Percentiles rank a stretch among this genome's conserved stretches.
These are phyloP conservation scores for Malthinus flaveolus DNA, from an alignment of 2,888 invertebrate genomes.

Conservation along the genomic window DNA sequence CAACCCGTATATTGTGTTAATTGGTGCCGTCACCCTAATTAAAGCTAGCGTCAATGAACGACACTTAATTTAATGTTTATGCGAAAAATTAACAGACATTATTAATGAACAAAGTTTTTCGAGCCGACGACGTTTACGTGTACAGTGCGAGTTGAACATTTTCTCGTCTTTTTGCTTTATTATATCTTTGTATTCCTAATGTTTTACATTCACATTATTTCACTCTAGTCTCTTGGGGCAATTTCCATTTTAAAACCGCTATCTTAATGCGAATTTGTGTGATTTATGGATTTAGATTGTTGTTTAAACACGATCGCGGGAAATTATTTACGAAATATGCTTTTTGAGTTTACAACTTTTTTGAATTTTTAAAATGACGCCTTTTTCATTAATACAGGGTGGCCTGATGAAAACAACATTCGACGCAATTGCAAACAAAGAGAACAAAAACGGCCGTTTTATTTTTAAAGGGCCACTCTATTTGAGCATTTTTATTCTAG, in stretches of 20 bases:
- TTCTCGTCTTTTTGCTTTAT: slow-evolving; percentile 11
- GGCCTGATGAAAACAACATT: no score
- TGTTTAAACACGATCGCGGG: slow-evolving; percentile 7
- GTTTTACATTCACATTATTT: slow-evolving; percentile 18
- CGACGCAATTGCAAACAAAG: no score
- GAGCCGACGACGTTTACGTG: slow-evolving; percentile 2
- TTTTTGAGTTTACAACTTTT: not conserved
- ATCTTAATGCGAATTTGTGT: slow-evolving; percentile 15
- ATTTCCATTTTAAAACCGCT: slow-evolving; percentile 22
- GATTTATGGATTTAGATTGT: slow-evolving; percentile 25
- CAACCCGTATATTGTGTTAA: slow-evolving; percentile 24
- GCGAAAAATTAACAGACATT: slow-evolving; percentile 14
- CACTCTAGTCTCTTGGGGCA: slow-evolving; percentile 9
- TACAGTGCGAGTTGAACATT: slow-evolving; percentile 8
- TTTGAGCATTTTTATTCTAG: no score
- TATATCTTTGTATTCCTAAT: slow-evolving; percentile 2
- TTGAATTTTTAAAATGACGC: not conserved
- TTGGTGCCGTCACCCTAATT: slow-evolving; percentile 33
- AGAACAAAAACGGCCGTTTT: no score
- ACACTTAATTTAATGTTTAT: slow-evolving; percentile 7
- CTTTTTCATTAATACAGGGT: no score
- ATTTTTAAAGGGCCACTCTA: no score
- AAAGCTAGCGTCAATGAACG: slow-evolving; percentile 30
- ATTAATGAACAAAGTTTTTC: slow-evolving; percentile 22
- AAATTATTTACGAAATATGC: not conserved